Percentiles rank a stretch among this genome's conserved stretches.
Evolutionary conservation across 2,113 vertebrate genomes (phyloP).

Genomic region (Microcebus murinus): DNA sequence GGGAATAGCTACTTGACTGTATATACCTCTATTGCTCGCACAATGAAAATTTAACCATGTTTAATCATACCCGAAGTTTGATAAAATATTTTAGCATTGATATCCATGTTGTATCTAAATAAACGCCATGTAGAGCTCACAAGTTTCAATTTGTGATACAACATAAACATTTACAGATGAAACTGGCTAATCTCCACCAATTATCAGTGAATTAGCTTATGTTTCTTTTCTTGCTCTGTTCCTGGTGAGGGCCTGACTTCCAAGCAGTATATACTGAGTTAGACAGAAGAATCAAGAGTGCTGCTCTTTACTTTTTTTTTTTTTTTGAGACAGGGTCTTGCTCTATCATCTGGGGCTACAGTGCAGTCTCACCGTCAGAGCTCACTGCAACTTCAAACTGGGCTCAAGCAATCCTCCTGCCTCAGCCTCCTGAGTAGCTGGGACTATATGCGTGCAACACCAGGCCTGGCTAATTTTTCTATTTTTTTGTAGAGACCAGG

Average conservation of each 20-base stretch:
- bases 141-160: background rate
- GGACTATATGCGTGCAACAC: too few relatives aligned
- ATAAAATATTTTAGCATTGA: background rate
- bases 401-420: too few relatives aligned
- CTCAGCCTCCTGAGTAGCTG: too few relatives aligned
- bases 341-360: too few relatives aligned
- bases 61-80: background rate
- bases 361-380: too few relatives aligned
- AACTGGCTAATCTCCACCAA: background rate
- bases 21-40: background rate
- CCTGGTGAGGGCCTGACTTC: background rate
- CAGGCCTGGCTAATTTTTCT: too few relatives aligned
- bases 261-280: background rate
- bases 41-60: background rate
- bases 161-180: background rate
- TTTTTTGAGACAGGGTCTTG: too few relatives aligned
- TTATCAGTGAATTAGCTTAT: background rate
- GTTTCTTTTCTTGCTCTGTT: background rate
- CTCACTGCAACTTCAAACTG: too few relatives aligned
- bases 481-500: too few relatives aligned
- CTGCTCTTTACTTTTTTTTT: background rate
- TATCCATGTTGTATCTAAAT: background rate
- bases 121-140: background rate
- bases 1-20: background rate
- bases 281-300: background rate